Evolutionary conservation across 2,888 invertebrate species (phyloP).

Genomic region (Myathropa florea): DNA sequence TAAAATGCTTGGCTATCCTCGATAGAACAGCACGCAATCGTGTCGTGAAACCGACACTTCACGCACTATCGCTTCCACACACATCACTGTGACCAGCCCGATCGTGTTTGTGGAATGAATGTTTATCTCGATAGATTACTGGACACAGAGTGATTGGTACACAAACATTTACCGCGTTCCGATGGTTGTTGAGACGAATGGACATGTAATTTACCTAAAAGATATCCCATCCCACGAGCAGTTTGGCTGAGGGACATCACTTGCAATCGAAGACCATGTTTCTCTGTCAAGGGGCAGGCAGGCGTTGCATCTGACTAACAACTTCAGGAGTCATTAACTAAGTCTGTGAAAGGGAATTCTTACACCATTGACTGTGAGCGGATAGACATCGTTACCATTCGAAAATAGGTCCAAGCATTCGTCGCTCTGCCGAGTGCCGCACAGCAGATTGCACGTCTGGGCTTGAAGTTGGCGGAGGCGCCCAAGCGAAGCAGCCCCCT

Average conservation of each 20-base stretch:
- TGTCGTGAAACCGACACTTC: background rate
- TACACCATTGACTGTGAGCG: constrained; percentile 6
- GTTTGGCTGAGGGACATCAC: background rate
- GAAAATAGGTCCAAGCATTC: constrained; percentile 52
- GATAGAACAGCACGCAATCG: background rate
- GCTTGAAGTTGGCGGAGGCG: background rate
- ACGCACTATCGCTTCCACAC: background rate
- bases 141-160: background rate
- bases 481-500: constrained; percentile 47
- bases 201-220: background rate
- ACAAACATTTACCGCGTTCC: background rate
- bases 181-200: no score
- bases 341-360: constrained; percentile 9
- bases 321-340: constrained; percentile 56
- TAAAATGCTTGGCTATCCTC: background rate
- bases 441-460: background rate
- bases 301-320: background rate
- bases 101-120: background rate
- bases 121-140: constrained; percentile 5
- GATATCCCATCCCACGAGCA: background rate
- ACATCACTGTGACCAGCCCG: background rate
- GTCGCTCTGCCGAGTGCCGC: background rate
- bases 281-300: background rate
- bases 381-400: constrained; percentile 2
- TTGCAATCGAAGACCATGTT: background rate